These are phyloP conservation scores for Oreochromis tanganicae DNA, from an alignment of 2,113 vertebrate species.

Conservation along the genomic window DNA sequence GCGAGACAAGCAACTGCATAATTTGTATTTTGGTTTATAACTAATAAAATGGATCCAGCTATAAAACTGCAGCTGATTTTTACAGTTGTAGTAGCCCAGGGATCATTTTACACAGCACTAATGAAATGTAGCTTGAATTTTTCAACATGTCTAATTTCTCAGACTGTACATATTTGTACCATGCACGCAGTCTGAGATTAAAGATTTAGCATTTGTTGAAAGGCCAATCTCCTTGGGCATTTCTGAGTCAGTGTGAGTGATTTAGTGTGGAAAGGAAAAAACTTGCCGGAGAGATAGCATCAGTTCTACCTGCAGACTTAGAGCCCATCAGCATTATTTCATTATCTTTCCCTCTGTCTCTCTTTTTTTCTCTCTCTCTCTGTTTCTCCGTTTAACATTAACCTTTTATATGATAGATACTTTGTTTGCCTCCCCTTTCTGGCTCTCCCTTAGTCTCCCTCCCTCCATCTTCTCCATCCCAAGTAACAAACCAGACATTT, in stretches of 20 bases:
- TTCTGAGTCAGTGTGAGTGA: not conserved
- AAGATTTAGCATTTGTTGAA: not conserved
- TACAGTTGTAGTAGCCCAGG: not conserved
- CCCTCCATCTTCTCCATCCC: not conserved
- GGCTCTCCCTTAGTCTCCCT: not conserved
- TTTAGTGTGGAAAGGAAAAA: constrained; percentile 16
- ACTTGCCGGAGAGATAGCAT: constrained; percentile 28
- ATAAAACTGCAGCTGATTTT: not conserved
- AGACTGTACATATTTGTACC: not conserved
- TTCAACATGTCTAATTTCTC: not conserved
- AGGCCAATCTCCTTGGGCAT: not conserved
- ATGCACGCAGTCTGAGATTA: not conserved
- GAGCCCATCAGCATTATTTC: constrained; percentile 36
- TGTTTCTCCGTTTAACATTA: not conserved
- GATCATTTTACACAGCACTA: not conserved
- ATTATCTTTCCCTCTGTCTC: not conserved
- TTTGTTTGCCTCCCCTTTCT: not conserved
- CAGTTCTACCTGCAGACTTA: constrained; percentile 23
- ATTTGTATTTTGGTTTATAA: not conserved
- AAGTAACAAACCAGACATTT: constrained; percentile 1
- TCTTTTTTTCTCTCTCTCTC: not conserved
- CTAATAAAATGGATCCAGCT: not conserved
- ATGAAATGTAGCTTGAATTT: not conserved
- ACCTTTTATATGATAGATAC: not conserved
- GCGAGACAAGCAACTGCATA: not conserved